phyloP scores from a whole-genome alignment of 2,113 vertebrate genomes.

The Copsychus sechellarum region DNA sequence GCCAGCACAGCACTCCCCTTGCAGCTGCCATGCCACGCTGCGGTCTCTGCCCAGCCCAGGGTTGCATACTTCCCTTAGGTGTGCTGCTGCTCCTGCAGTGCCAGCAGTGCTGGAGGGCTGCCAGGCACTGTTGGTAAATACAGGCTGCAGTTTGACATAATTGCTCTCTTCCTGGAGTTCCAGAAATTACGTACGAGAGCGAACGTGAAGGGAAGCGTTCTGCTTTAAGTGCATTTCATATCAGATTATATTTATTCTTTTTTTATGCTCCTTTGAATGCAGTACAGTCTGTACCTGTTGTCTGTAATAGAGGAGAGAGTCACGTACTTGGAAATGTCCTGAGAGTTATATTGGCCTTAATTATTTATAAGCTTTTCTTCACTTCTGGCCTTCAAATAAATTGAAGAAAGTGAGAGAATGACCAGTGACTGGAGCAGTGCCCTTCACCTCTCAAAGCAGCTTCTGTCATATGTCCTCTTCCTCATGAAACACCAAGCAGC shows the following conservation, averaged over 20 bases:
- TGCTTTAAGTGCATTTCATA: background rate
- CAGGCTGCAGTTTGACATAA: conserved; percentile 14
- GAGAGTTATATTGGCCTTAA: background rate
- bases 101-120: conserved; percentile 65
- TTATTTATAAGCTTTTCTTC: background rate
- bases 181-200: background rate
- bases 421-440: background rate
- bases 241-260: background rate
- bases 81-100: conserved; percentile 74
- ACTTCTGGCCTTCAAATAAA: background rate
- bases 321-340: background rate
- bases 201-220: background rate
- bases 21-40: conserved; percentile 10
- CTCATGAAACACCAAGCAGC: background rate
- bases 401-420: background rate
- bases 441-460: background rate
- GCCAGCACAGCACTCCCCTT: background rate
- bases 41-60: conserved; percentile 60
- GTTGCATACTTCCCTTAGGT: conserved; percentile 82
- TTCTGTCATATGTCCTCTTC: background rate
- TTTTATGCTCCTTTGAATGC: background rate
- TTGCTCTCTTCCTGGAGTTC: conserved; percentile 37
- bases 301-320: background rate
- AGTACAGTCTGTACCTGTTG: background rate
- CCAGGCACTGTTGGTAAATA: conserved; percentile 66